A percentile compares a stretch with the other conserved stretches of the same genome.
These are phyloP conservation scores for Gasterosteus aculeatus DNA, from an alignment of 2,113 vertebrate genomes.

Conservation along the genomic window DNA sequence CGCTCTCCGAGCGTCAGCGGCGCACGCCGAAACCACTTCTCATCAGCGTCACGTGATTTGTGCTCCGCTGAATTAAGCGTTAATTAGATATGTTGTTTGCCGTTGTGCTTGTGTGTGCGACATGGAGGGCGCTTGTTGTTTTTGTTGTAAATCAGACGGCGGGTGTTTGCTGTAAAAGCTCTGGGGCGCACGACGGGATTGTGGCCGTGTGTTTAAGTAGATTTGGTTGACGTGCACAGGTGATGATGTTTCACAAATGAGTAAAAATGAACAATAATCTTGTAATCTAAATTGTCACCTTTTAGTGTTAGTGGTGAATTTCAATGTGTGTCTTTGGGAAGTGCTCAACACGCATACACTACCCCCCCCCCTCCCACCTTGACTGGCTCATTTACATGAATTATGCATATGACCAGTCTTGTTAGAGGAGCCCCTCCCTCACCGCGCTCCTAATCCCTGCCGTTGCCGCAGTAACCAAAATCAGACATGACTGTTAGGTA, in stretches of 20 bases:
- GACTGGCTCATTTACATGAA: conserved; percentile 72
- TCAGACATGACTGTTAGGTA: conserved; percentile 72
- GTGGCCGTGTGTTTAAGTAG: background rate
- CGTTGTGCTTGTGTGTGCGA: conserved; percentile 15
- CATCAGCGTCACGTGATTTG: conserved; percentile 36
- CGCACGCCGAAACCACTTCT: conserved; percentile 43
- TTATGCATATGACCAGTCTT: conserved; percentile 79
- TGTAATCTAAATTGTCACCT: conserved; percentile 7
- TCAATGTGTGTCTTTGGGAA: conserved; percentile 31
- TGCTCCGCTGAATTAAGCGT: conserved; percentile 41
- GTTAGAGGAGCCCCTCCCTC: conserved; percentile 71
- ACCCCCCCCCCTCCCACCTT: conserved; percentile 22
- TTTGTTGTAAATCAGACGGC: background rate
- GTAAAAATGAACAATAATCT: conserved; percentile 5
- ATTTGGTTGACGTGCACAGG: background rate
- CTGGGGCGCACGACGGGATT: background rate
- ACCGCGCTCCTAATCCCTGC: conserved; percentile 72
- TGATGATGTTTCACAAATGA: conserved; percentile 26
- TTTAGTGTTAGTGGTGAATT: conserved; percentile 25
- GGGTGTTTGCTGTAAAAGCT: conserved; percentile 12
- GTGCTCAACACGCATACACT: conserved; percentile 64
- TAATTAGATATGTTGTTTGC: conserved; percentile 30
- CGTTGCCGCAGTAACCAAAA: conserved; percentile 76
- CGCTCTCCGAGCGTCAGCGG: conserved; percentile 43
- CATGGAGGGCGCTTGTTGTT: conserved; percentile 1